phyloP scores from a whole-genome alignment of 2,888 invertebrate species.

The Tetragonisca angustula region DNA sequence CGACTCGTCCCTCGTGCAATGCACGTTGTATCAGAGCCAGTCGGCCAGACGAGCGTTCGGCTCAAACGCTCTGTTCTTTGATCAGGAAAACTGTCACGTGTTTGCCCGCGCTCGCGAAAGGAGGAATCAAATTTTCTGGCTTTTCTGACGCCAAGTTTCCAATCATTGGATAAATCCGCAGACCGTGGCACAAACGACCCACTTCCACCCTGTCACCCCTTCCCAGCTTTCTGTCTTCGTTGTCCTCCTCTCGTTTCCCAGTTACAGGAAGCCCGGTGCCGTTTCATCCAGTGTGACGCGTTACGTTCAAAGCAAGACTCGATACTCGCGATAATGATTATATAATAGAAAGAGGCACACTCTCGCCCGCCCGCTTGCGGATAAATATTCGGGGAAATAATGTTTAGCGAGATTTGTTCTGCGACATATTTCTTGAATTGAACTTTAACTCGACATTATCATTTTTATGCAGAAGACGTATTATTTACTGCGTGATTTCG shows the following conservation, averaged over 20 bases:
- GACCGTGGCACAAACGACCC: conserved; percentile 28
- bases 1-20: conserved; percentile 13
- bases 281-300: conserved; percentile 6
- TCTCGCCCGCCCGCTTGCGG: background rate
- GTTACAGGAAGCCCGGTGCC: conserved; percentile 2
- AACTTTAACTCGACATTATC: no score
- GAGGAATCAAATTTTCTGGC: conserved; percentile 57
- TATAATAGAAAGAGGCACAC: background rate
- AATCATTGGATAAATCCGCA: conserved; percentile 55
- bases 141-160: conserved; percentile 44
- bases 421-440: no score
- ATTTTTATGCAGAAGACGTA: no score
- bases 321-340: background rate
- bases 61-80: conserved; percentile 48
- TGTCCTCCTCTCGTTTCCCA: background rate
- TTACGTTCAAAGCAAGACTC: conserved; percentile 1
- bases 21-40: conserved; percentile 37
- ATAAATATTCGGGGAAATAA: background rate
- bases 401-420: no score
- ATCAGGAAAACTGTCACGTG: conserved; percentile 55
- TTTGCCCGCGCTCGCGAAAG: conserved; percentile 43
- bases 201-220: background rate
- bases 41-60: conserved; percentile 6
- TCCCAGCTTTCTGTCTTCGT: background rate
- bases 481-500: no score